phyloP scores from a whole-genome alignment of 2,888 invertebrate species.

The Eumacrocentrus americanus region DNA sequence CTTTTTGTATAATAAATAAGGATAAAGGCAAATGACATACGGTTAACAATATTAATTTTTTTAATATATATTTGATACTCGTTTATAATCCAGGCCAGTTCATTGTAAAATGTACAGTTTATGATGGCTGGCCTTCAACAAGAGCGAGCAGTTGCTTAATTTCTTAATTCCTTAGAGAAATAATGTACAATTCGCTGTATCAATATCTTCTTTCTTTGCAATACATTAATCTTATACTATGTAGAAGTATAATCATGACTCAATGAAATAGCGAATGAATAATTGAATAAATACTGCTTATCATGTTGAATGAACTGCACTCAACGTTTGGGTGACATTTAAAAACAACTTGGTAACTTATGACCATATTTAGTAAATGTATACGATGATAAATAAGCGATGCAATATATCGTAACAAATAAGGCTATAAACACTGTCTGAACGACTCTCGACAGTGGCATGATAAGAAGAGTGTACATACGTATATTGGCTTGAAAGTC shows the following conservation, averaged over 20 bases:
- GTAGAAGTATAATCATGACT: not conserved
- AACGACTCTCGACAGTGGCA: not conserved
- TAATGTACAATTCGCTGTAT: conserved; percentile 1
- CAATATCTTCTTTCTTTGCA: not conserved
- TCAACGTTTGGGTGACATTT: conserved; percentile 4
- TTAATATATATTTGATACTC: conserved; percentile 17
- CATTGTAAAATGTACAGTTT: conserved; percentile 10
- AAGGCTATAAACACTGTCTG: not conserved
- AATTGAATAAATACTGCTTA: conserved; percentile 11
- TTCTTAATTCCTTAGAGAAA: not conserved
- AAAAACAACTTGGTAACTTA: conserved; percentile 11
- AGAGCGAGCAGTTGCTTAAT: not conserved
- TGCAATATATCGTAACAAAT: conserved; percentile 3
- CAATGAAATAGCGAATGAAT: not conserved
- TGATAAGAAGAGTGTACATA: not conserved
- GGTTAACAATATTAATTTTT: conserved; percentile 7
- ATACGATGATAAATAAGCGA: not conserved
- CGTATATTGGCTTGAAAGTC: not conserved
- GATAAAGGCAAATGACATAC: conserved; percentile 20
- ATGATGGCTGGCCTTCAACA: not conserved
- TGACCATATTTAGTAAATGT: conserved; percentile 1
- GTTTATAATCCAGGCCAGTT: conserved; percentile 18
- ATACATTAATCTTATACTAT: not conserved
- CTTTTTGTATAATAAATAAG: conserved; percentile 21
- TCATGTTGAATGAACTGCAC: not conserved